Evolutionary conservation across 2,888 invertebrate species (phyloP), one percentile per base, ranked within the genome.

Genomic region (Ochlodes sylvanus): DNA sequence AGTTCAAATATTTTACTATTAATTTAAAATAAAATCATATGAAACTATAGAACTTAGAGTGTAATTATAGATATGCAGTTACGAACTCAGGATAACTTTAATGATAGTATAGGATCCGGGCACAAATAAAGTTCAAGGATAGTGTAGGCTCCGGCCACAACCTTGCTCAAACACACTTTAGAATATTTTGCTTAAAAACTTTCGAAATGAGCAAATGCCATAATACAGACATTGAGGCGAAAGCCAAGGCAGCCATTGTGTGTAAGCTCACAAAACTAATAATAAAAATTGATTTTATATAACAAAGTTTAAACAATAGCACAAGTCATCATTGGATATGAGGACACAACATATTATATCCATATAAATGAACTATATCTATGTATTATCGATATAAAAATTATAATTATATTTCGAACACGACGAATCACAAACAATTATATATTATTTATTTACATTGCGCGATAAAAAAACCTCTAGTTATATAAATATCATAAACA

Each of bases 131-230:
- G 19, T 17, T 19, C 7, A 19, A 19, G 7, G 19, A 50, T 50
- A 50, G 19, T 50, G 10, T 9, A 44, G 15, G 15, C 0, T 21
- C 52, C 14, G 2, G 12, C 12, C 14, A 21, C 62, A 68, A 65
- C 21, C 21, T 52, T 32, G 21, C 55, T 34, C 32, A 55, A 10
- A 32, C 10, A 55, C 32, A 55, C 66, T 71, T 52, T 38, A 38
- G 52, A 52, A 21, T 52, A 27, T 52, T 27, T 52, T 27, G 1
- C 10, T 12, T 19, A 41, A 70, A 68, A 66, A 67, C 19, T 21
- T 44, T 32, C 47, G 15, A 27, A 47, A 32, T 88, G 84, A 89
- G 87, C 88, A 90, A 89, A 88, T 88, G 86, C 86, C 86, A 83
- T 88, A 86, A 7, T 82, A 82, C 79, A 76, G 69, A 81, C 72